phyloP scores from a whole-genome alignment of 2,888 invertebrate genomes.

The Argynnis bischoffii region DNA sequence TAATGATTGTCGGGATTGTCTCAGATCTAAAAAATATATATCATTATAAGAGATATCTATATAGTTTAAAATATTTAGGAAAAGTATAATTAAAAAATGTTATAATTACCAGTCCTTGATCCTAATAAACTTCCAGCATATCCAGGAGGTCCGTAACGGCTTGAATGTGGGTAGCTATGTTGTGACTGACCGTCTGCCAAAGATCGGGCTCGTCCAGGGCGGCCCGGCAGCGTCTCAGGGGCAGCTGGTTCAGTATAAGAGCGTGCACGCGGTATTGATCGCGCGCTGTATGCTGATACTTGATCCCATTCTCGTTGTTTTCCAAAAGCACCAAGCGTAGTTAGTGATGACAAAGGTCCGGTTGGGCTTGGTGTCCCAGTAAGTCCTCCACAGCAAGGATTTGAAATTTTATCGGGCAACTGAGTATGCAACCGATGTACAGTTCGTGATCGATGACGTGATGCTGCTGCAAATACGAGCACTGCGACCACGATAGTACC shows the following conservation, averaged over 20 bases:
- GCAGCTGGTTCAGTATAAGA: conserved; percentile 86
- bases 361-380: conserved; percentile 89
- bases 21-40: conserved; percentile 83
- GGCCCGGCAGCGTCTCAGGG: conserved; percentile 89
- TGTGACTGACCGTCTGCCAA: conserved; percentile 95
- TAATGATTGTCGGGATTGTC: conserved; percentile 93
- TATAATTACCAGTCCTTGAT: conserved; percentile 69
- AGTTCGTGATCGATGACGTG: conserved; percentile 89
- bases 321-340: conserved; percentile 92
- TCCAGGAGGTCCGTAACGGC: conserved; percentile 88
- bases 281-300: conserved; percentile 94
- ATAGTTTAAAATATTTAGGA: neutral
- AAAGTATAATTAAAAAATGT: neutral
- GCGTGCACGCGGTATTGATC: conserved; percentile 93
- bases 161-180: conserved; percentile 93
- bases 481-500: conserved; percentile 95
- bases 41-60: neutral
- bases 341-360: conserved; percentile 91
- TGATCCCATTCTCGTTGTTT: conserved; percentile 88
- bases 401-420: conserved; percentile 87
- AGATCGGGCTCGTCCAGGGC: conserved; percentile 89
- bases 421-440: conserved; percentile 88
- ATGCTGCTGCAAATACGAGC: conserved; percentile 94
- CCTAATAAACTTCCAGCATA: conserved; percentile 87
- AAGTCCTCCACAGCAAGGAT: conserved; percentile 89